These are phyloP conservation scores for Berghia stephanieae DNA, from an alignment of 1,140 invertebrate species.

Conservation along the genomic window DNA sequence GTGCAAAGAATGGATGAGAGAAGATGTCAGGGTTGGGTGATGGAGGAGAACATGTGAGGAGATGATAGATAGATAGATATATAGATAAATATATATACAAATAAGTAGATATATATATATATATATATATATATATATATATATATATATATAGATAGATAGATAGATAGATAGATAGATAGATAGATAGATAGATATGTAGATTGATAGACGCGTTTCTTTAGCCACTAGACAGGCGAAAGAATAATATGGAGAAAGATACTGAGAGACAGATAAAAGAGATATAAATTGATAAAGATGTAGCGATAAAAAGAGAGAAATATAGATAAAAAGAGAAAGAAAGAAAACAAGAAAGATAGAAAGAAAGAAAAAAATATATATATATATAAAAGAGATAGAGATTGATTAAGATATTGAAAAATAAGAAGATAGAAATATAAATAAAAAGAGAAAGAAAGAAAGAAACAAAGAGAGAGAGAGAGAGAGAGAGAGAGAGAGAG, in stretches of 20 bases:
- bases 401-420: neutral
- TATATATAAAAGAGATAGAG: neutral
- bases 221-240: neutral
- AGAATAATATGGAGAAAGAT: neutral
- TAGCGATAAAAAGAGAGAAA: conserved; percentile 4
- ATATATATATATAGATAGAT: neutral
- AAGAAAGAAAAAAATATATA: neutral
- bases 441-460: neutral
- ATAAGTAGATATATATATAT: conserved; percentile 5
- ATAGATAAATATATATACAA: neutral
- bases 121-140: conserved; percentile 17
- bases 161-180: neutral
- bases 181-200: neutral
- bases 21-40: no score
- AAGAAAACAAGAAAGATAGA: neutral
- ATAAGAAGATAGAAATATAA: neutral
- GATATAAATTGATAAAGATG: neutral
- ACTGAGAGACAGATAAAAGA: neutral
- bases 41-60: no score
- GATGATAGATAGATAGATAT: no score
- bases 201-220: no score
- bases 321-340: conserved; percentile 1
- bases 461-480: neutral
- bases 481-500: neutral
- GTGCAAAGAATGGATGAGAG: no score